Evolutionary conservation across 2,113 vertebrate species (phyloP).

Genomic region (Chloroceryle aenea): DNA sequence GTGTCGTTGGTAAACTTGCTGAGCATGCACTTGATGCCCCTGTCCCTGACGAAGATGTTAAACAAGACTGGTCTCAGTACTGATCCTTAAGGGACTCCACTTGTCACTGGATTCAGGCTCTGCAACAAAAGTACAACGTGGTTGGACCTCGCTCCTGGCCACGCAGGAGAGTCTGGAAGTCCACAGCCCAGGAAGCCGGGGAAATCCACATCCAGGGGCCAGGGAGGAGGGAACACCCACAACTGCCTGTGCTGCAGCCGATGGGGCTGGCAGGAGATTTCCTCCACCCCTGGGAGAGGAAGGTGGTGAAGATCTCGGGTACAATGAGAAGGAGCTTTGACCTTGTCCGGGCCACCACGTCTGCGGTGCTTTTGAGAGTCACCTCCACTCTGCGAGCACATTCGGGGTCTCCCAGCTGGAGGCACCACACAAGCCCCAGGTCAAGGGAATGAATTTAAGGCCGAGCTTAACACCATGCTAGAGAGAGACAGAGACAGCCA

Average conservation of each 20-base stretch:
- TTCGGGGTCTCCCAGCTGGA: not conserved
- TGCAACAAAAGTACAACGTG: fast-evolving
- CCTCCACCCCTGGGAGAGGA: fast-evolving
- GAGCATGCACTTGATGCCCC: too few species aligned
- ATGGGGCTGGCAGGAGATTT: not conserved
- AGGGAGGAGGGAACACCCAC: fast-evolving
- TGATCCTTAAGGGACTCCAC: too few species aligned
- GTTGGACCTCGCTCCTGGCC: fast-evolving
- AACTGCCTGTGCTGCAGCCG: fast-evolving
- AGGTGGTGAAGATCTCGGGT: fast-evolving
- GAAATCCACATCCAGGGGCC: fast-evolving
- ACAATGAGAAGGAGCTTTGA: fast-evolving
- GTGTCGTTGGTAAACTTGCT: too few species aligned
- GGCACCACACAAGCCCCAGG: not conserved
- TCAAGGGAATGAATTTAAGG: fast-evolving
- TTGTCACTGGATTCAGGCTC: not conserved
- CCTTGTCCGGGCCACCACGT: fast-evolving
- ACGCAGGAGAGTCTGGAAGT: fast-evolving
- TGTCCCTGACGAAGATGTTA: too few species aligned
- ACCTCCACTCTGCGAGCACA: fast-evolving
- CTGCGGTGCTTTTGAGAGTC: not conserved
- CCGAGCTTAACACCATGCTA: fast-evolving
- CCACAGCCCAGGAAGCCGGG: fast-evolving
- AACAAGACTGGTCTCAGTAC: too few species aligned
- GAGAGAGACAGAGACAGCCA: not conserved